A percentile compares a stretch with the other conserved stretches of the same genome.
Conservation (phyloP, 2,888 invertebrate species). For the Taenaris catops region DNA sequence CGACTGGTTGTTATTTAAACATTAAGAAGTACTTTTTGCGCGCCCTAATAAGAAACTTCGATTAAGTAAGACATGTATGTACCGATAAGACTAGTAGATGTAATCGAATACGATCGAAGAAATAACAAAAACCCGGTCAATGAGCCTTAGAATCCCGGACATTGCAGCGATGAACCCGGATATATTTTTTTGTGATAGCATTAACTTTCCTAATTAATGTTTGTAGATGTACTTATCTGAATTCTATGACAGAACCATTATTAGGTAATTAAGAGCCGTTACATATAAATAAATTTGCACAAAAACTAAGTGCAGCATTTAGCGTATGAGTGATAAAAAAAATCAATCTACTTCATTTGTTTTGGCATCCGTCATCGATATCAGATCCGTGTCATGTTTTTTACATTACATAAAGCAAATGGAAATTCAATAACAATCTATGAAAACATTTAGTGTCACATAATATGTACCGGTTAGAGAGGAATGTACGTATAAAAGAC, state of each 20-base stretch:
- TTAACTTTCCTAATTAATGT: constrained; percentile 10
- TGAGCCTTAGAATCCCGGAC: constrained; percentile 14
- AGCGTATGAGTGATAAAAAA: constrained; percentile 10
- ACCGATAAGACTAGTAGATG: constrained; percentile 8
- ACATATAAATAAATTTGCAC: constrained; percentile 4
- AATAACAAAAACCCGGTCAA: constrained; percentile 13
- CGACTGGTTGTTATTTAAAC: neutral
- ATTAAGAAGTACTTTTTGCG: constrained; percentile 7
- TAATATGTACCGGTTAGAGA: too few species aligned
- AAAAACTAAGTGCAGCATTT: constrained; percentile 10
- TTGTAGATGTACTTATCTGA: constrained; percentile 6
- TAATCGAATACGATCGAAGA: constrained; percentile 6
- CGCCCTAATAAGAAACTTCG: constrained; percentile 7
- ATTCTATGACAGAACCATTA: constrained; percentile 30
- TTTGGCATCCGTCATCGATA: constrained; percentile 11
- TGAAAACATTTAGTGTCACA: too few species aligned
- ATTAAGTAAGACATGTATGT: constrained; percentile 13
- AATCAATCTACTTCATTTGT: constrained; percentile 9
- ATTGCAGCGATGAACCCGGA: constrained; percentile 12
- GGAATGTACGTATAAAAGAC: too few species aligned
- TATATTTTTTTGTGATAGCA: constrained; percentile 10
- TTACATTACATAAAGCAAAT: neutral
- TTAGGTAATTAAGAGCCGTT: constrained; percentile 18
- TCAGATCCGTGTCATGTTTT: constrained; percentile 11
- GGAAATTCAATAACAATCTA: too few species aligned